These are phyloP conservation scores for Chromoteleia sp. DNA, from an alignment of 2,888 invertebrate species.

Conservation along the genomic window DNA sequence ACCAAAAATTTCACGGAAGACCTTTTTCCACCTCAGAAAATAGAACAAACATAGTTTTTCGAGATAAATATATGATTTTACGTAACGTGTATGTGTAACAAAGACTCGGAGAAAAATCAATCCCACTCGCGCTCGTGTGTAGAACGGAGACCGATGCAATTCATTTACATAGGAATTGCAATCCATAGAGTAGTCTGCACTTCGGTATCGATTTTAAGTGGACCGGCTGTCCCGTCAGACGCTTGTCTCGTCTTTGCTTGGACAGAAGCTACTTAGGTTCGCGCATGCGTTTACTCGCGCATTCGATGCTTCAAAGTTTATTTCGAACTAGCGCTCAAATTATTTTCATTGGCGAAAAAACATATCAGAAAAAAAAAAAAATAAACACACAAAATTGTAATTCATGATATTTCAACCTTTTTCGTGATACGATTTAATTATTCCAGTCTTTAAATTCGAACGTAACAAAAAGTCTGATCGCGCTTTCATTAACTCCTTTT, in stretches of 20 bases:
- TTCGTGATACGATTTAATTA: too few species aligned
- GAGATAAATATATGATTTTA: background rate
- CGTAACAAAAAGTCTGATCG: too few species aligned
- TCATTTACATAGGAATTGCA: constrained; percentile 84
- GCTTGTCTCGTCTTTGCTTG: constrained; percentile 82
- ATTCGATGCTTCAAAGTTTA: background rate
- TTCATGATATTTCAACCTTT: too few species aligned
- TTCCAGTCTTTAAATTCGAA: too few species aligned
- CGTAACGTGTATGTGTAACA: constrained; percentile 29
- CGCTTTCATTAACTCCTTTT: too few species aligned
- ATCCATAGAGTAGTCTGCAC: constrained; percentile 80
- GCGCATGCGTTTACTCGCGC: constrained; percentile 78
- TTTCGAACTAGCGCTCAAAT: background rate
- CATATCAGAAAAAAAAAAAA: background rate
- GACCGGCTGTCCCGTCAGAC: constrained; percentile 83
- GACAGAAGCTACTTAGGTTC: constrained; percentile 80
- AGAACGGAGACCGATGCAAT: constrained; percentile 77
- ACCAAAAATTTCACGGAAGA: too few species aligned
- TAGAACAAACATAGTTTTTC: background rate
- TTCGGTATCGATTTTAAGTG: constrained; percentile 84
- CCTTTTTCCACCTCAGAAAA: background rate
- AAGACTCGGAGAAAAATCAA: constrained; percentile 75
- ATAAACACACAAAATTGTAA: too few species aligned
- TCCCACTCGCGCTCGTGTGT: constrained; percentile 56
- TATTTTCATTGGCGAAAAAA: background rate